These are phyloP conservation scores for Dicyrtomina minuta DNA, from an alignment of 2,888 invertebrate genomes.

Conservation along the genomic window DNA sequence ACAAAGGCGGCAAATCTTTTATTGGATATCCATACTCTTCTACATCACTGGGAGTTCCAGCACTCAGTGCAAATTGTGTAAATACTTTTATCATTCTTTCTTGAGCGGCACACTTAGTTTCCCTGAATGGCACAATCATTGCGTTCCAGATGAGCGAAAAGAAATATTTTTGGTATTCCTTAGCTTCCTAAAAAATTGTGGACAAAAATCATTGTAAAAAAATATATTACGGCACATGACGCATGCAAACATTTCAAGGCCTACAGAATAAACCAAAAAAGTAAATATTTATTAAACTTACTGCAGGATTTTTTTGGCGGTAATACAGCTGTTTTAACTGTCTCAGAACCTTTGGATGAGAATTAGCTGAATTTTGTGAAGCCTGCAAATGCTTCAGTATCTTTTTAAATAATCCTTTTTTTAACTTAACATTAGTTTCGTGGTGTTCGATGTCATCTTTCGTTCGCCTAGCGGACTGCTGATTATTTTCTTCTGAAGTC, in stretches of 20 bases:
- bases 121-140: slow-evolving; percentile 21
- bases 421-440: not conserved
- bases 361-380: not conserved
- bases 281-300: not conserved
- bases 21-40: not conserved
- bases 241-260: too few species aligned
- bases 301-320: slow-evolving; percentile 1
- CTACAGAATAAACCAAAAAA: not conserved
- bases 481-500: too few species aligned
- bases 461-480: too few species aligned
- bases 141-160: slow-evolving; percentile 7
- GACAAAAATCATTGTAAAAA: not conserved
- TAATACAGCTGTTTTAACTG: slow-evolving; percentile 6
- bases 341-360: not conserved
- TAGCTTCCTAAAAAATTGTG: not conserved
- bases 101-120: not conserved
- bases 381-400: not conserved
- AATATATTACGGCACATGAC: slow-evolving; percentile 2
- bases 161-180: not conserved
- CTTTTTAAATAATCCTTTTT: not conserved
- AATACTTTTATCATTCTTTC: slow-evolving; percentile 15
- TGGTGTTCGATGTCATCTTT: too few species aligned
- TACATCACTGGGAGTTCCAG: too few species aligned
- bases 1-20: slow-evolving; percentile 9
- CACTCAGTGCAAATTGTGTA: not conserved